Evolutionary conservation across 2,113 vertebrate species (phyloP).

Genomic region (Ctenomys sociabilis): DNA sequence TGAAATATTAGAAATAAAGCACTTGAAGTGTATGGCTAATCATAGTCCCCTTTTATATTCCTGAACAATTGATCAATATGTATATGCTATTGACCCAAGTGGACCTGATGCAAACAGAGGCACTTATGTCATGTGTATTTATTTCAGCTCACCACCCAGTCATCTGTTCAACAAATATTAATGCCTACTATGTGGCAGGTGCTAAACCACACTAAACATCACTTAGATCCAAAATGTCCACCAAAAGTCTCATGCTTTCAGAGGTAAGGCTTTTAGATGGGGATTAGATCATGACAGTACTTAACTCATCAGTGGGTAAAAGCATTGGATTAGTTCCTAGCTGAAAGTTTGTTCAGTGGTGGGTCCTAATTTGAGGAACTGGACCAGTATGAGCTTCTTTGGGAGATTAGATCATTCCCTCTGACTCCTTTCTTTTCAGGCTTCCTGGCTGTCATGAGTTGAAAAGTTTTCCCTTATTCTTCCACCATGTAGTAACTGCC

Average conservation of each 20-base stretch:
- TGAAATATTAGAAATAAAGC: conserved; percentile 30
- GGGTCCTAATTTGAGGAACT: neutral
- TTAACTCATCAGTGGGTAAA: neutral
- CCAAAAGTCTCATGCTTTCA: neutral
- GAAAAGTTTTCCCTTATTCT: neutral
- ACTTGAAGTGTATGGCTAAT: neutral
- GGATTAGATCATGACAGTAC: neutral
- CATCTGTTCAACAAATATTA: neutral
- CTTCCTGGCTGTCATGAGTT: neutral
- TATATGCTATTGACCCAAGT: neutral
- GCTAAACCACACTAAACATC: neutral
- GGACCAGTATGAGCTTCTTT: neutral
- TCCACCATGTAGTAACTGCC: neutral
- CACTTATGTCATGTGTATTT: neutral
- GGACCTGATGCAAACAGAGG: neutral
- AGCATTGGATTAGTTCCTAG: neutral
- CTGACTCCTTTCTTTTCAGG: neutral
- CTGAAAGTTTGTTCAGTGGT: neutral
- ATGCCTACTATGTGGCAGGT: neutral
- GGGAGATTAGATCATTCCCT: neutral
- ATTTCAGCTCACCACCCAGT: neutral
- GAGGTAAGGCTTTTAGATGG: neutral
- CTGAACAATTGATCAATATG: neutral
- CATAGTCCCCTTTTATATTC: neutral
- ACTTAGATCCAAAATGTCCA: neutral